Evolutionary conservation across 2,113 vertebrate genomes (phyloP).

Genomic region (Desmodus rotundus): DNA sequence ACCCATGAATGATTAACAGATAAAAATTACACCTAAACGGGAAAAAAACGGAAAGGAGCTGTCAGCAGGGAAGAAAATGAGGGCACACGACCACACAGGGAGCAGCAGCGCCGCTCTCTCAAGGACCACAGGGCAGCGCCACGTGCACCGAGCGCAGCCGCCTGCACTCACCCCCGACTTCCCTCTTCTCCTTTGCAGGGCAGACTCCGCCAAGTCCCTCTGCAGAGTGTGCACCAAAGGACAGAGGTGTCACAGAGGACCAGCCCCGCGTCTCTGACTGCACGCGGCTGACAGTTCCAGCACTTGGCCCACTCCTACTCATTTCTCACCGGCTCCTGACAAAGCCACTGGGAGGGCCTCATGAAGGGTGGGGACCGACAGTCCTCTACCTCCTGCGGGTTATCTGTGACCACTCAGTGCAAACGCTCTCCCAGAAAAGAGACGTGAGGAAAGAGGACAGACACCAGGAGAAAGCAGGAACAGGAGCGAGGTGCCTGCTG

Average conservation of each 20-base stretch:
- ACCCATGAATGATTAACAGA: constrained; percentile 93
- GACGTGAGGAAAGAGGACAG: neutral
- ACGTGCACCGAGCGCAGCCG: rapidly evolving
- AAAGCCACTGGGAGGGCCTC: rapidly evolving
- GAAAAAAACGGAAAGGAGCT: constrained; percentile 86
- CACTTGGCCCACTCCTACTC: neutral
- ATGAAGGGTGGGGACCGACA: rapidly evolving
- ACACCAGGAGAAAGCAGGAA: neutral
- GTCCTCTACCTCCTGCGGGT: rapidly evolving
- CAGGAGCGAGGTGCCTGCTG: neutral
- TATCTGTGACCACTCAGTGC: neutral
- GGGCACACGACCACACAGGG: constrained; percentile 75
- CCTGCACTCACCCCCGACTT: neutral
- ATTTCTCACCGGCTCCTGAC: neutral
- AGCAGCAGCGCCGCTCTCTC: neutral
- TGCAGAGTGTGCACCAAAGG: neutral
- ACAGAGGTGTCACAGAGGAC: neutral
- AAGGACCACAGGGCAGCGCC: neutral
- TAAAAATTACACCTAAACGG: constrained; percentile 97
- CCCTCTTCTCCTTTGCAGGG: rapidly evolving
- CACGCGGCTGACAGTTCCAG: neutral
- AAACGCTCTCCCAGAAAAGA: neutral
- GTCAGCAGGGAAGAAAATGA: constrained; percentile 86
- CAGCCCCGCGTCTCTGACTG: rapidly evolving
- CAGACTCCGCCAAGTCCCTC: neutral